phyloP scores from a whole-genome alignment of 2,888 invertebrate genomes.

The Zootermopsis nevadensis region DNA sequence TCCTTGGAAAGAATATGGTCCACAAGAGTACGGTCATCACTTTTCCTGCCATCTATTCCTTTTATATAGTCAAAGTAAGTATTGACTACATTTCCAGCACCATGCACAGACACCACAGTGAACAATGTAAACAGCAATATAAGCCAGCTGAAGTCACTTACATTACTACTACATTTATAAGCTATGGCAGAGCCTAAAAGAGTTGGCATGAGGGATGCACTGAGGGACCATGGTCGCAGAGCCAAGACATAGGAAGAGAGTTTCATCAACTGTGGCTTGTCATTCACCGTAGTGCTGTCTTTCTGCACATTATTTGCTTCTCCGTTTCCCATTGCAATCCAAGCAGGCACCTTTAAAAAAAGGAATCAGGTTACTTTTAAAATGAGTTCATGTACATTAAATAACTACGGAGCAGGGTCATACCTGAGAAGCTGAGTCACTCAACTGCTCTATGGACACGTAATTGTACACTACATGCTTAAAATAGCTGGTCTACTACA shows the following conservation, averaged over 20 bases:
- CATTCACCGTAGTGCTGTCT: constrained; percentile 10
- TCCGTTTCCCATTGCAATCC: constrained; percentile 39
- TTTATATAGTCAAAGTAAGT: constrained; percentile 96
- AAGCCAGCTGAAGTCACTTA: constrained; percentile 78
- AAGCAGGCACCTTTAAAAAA: constrained; percentile 18
- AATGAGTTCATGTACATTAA: neutral
- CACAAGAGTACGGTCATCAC: constrained; percentile 94
- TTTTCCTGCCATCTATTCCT: constrained; percentile 92
- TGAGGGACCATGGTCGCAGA: constrained; percentile 92
- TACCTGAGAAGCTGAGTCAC: no score
- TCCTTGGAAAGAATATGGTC: constrained; percentile 88
- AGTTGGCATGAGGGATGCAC: constrained; percentile 91
- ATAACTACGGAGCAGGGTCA: no score
- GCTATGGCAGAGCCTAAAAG: constrained; percentile 90
- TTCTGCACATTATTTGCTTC: constrained; percentile 44
- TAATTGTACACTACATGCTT: no score
- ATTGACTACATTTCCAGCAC: constrained; percentile 96
- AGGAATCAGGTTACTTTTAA: neutral
- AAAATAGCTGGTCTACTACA: no score
- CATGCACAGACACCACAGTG: constrained; percentile 92
- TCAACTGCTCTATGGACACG: no score
- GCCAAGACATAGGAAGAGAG: constrained; percentile 89
- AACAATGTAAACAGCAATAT: constrained; percentile 84
- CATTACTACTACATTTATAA: constrained; percentile 76
- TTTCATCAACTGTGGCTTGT: constrained; percentile 77